A percentile compares a stretch with the other conserved stretches of the same genome.
Conservation (phyloP, 2,888 invertebrate genomes). For the Amiota communis region DNA sequence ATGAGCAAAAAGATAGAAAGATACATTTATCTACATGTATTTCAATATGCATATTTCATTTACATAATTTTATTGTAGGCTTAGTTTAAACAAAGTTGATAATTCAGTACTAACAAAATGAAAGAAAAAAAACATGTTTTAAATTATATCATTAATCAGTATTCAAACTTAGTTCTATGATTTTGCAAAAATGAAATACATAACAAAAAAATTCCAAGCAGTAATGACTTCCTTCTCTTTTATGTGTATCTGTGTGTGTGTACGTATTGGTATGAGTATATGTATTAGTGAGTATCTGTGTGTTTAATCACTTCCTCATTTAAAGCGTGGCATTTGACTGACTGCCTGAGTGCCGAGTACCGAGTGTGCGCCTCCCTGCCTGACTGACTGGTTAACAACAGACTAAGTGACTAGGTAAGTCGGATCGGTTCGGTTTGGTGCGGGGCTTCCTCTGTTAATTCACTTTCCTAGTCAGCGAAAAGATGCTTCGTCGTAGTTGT, state of each 20-base stretch:
- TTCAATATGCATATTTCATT: background rate
- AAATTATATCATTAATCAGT: too few species aligned
- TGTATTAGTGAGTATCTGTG: conserved; percentile 9
- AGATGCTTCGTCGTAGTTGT: conserved; percentile 14
- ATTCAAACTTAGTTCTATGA: too few species aligned
- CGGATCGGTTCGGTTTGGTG: background rate
- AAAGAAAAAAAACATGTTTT: background rate
- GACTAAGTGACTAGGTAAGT: conserved; percentile 5
- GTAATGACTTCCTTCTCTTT: conserved; percentile 58
- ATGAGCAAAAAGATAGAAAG: too few species aligned
- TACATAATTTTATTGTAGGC: conserved; percentile 11
- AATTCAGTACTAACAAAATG: background rate
- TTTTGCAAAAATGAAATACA: background rate
- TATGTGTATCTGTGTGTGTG: too few species aligned
- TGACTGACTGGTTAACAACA: background rate
- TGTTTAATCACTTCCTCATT: conserved; percentile 65
- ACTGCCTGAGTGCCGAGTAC: conserved; percentile 11
- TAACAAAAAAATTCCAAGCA: conserved; percentile 5
- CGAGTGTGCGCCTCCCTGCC: background rate
- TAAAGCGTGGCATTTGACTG: conserved; percentile 36
- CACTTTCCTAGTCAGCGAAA: conserved; percentile 14
- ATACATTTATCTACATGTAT: too few species aligned
- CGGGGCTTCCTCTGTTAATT: background rate
- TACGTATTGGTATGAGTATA: too few species aligned
- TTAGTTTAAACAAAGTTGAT: background rate